Conservation (phyloP, 1,140 invertebrate species). For the Cotesia vestalis region DNA sequence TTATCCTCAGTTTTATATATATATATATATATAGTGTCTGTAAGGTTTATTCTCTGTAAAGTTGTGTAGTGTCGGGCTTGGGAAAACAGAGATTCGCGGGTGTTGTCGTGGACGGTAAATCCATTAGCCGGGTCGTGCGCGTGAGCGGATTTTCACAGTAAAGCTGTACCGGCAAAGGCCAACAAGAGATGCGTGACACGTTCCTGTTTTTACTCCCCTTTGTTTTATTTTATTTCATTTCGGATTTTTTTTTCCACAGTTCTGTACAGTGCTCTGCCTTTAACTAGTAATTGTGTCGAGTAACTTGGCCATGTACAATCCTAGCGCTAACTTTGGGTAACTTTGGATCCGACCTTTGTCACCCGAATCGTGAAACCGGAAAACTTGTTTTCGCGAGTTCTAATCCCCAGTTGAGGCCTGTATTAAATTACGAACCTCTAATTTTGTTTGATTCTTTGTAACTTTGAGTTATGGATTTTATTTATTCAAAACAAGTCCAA, state of each 20-base stretch:
- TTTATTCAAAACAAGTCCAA: no score
- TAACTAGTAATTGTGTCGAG: background rate
- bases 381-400: conserved; percentile 7
- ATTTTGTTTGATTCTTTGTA: background rate
- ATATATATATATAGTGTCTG: background rate
- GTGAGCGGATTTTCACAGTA: conserved; percentile 8
- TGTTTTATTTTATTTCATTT: background rate
- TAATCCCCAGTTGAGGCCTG: no score
- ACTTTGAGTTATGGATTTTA: no score
- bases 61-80: background rate
- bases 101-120: conserved; percentile 20
- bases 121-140: conserved; percentile 24
- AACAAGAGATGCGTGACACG: conserved; percentile 19
- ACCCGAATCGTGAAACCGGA: conserved; percentile 8
- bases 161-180: background rate
- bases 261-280: background rate
- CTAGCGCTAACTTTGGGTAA: background rate
- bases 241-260: background rate
- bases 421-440: no score
- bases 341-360: conserved; percentile 5
- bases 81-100: conserved; percentile 22
- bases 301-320: conserved; percentile 11
- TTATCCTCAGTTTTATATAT: background rate
- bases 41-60: background rate
- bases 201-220: background rate